Percentiles rank a stretch among this genome's conserved stretches.
Evolutionary conservation across 2,888 invertebrate species (phyloP).

Genomic region (Saturnia pavonia): DNA sequence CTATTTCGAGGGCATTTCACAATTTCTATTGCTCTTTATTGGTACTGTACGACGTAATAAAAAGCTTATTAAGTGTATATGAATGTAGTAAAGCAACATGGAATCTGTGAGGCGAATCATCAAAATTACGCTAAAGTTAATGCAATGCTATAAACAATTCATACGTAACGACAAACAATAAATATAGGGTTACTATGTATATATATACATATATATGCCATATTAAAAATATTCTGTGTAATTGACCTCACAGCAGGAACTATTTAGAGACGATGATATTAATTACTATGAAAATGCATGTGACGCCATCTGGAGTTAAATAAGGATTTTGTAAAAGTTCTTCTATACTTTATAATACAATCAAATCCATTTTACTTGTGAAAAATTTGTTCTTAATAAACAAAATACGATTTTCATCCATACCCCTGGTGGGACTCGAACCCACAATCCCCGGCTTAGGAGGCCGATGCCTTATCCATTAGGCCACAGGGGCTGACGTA

Average conservation of each 20-base stretch:
- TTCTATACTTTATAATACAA: not conserved
- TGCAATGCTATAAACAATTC: not conserved
- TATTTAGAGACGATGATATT: not conserved
- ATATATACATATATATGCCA: too few relatives aligned
- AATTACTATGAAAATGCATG: not conserved
- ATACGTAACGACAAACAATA: not conserved
- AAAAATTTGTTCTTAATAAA: not conserved
- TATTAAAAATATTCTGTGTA: too few relatives aligned
- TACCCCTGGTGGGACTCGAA: slow-evolving; percentile 90
- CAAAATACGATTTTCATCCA: not conserved
- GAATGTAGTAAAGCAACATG: slow-evolving; percentile 49
- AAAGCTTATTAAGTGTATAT: slow-evolving; percentile 60
- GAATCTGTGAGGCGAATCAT: slow-evolving; percentile 33
- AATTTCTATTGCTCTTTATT: slow-evolving; percentile 70
- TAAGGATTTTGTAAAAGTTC: not conserved
- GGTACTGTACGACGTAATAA: slow-evolving; percentile 65
- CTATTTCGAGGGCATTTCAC: slow-evolving; percentile 76
- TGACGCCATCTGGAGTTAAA: slow-evolving; percentile 15
- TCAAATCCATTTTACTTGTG: slow-evolving; percentile 4
- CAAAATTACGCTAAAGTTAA: not conserved
- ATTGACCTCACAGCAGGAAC: not conserved
- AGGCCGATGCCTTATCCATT: slow-evolving; percentile 89
- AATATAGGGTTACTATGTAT: not conserved
- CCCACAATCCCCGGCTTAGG: slow-evolving; percentile 90
- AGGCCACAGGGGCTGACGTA: slow-evolving; percentile 48